Evolutionary conservation across 2,113 vertebrate species (phyloP).

Genomic region (Rhabdornis inornatus): DNA sequence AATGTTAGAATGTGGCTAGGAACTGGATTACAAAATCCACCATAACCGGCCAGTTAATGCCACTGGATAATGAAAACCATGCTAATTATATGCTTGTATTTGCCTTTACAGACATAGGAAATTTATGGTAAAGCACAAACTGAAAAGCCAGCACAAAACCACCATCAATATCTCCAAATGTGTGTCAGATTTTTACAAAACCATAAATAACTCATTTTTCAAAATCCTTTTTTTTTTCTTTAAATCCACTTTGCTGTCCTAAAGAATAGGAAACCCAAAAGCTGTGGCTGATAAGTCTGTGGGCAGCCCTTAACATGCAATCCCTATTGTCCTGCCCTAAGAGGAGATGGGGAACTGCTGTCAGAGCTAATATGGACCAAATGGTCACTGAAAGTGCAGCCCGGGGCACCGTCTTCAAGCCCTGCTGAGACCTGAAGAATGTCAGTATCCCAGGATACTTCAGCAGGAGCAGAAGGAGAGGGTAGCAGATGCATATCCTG

Average conservation of each 20-base stretch:
- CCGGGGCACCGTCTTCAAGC: rapidly evolving
- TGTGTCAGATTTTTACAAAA: conserved; percentile 5
- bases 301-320: background rate
- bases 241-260: background rate
- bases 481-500: background rate
- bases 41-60: conserved; percentile 19
- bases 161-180: background rate
- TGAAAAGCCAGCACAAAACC: conserved; percentile 45
- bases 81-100: conserved; percentile 37
- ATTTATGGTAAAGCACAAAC: conserved; percentile 40
- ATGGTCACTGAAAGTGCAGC: background rate
- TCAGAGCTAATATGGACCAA: background rate
- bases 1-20: conserved; percentile 16
- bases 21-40: background rate
- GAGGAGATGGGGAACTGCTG: background rate
- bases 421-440: background rate
- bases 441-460: background rate
- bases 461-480: background rate
- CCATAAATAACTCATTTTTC: background rate
- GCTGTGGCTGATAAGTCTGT: background rate
- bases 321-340: rapidly evolving
- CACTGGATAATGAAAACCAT: conserved; percentile 36
- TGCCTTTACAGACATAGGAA: conserved; percentile 57
- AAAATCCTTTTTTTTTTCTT: background rate
- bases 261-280: background rate